Evolutionary conservation across 1,140 invertebrate species (phyloP), one percentile per base, ranked within the genome.

Genomic region (Globodera ellingtonae): DNA sequence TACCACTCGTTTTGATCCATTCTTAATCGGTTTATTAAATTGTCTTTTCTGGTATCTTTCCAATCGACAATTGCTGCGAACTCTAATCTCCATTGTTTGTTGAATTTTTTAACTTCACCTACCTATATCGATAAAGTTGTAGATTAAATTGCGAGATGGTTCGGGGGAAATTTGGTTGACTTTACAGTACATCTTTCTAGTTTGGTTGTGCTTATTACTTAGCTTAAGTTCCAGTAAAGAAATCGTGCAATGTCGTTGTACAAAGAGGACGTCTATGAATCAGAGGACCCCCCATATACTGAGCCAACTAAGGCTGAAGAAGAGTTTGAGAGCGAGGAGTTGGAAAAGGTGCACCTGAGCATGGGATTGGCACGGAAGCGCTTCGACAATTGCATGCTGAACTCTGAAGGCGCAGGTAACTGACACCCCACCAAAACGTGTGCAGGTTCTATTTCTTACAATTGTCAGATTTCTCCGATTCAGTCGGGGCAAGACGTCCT

Each of bases 221-320:
- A 6, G 56, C 56, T 13, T 62, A 35, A 35, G 35, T 35, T 35
- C 35, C 35, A 35, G 35, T 35, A 35, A 35, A 35, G 35, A 35
- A 35, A 35, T 2, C 18, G 10, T 62, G 21, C 6, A 52, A 75
- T 75, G 73, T 75, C 73, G 7, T 47, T 75, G 44, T 75, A 81
- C 7, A 82, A 82, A 52, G 81, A 82, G 72, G 81, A 74, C 59
- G 80, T 82, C n/a, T 82, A 83, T 47, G 81, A 82, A 35, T 83
- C 81, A 10, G 81, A 82, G 21, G 81, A 82, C 72, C 21, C 82
- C n/a, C 81, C 81, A 66, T 24, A 50, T 35, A 47, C 50, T 4
- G 81, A 82, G 8, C 35, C n/a, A 35, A 62, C 50, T 7, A 59
- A 78, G 4, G 21, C 47, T 1, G 81, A 80, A 59, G 81, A 82